phyloP scores from a whole-genome alignment of 2,113 vertebrate genomes.

The Agelaius phoeniceus region DNA sequence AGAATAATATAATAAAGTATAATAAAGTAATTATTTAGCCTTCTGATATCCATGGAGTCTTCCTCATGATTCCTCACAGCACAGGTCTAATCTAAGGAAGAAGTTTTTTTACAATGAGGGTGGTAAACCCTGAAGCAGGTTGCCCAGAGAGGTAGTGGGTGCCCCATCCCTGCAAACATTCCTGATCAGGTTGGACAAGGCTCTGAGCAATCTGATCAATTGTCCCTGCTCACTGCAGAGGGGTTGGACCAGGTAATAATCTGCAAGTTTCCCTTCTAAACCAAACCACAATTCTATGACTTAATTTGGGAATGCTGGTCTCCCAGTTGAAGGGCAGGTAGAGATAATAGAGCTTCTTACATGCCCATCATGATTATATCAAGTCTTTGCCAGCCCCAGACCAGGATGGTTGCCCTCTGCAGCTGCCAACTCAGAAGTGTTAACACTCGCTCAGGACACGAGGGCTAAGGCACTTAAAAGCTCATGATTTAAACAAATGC shows the following conservation, averaged over 20 bases:
- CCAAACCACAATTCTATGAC: neutral
- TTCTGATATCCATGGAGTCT: too few species aligned
- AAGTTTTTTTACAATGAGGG: neutral
- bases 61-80: too few species aligned
- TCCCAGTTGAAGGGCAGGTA: neutral
- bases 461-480: conserved; percentile 39
- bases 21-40: too few species aligned
- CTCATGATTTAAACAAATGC: neutral
- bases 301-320: neutral
- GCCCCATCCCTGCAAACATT: neutral
- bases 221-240: neutral
- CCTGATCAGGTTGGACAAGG: neutral
- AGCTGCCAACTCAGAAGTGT: neutral
- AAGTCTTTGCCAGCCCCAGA: neutral
- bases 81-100: neutral
- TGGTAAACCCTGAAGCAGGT: neutral
- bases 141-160: neutral
- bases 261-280: neutral
- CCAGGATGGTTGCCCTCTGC: neutral
- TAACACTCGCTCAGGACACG: neutral
- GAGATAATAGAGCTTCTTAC: neutral
- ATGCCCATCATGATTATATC: neutral
- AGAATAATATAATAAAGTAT: too few species aligned
- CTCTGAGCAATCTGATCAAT: neutral
- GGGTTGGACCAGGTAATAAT: neutral